Base-by-base conservation (phyloP, 2,797 vertebrate genomes). In the Parauchenoglanis punctatus region DNA sequence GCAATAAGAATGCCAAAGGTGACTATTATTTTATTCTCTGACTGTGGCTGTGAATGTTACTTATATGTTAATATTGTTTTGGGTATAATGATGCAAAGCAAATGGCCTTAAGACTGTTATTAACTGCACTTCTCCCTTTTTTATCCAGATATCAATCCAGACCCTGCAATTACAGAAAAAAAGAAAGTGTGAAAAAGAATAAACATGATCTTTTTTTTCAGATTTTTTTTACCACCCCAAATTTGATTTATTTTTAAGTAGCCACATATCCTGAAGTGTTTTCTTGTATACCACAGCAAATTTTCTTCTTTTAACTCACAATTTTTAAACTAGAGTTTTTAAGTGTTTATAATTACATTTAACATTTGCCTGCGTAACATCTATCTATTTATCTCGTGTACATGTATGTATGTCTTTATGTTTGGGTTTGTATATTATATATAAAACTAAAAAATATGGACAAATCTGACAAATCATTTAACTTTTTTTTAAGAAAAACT, bases 51-150 rank as follows among this genome's bases (percentile, higher is more conserved):
- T 85, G 56, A 85, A 35, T 7, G 20, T 28, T 67, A 52, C 18
- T 54, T 85, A 67, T 67, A 77, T 85, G 46, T 77, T 40, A 65
- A 59, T 61, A 75, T n/a, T 85, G 46, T 35, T 7, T 59, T 13
- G 31, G 20, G 54, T 35, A 85, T 78, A 85, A 85, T 67, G 75
- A 65, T n/a, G 73, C 31, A 0, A 67, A 65, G 59, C 31, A 54
- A 67, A 85, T 77, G 28, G 73, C 73, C 73, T 35, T 40, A n/a
- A 77, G 61, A 78, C 59, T 78, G 73, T 56, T 67, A 85, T 76
- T 85, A 85, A 46, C 72, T 75, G 25, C 65, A 44, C 44, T 54
- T 76, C 40, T 77, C 17, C 12, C 18, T 31, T 40, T 65, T 8
- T 78, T 78, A 65, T 54, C 61, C 18, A 54, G 31, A 54, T 80